These are phyloP conservation scores for Eremobia ochroleuca DNA, from an alignment of 2,888 invertebrate genomes.

Conservation along the genomic window DNA sequence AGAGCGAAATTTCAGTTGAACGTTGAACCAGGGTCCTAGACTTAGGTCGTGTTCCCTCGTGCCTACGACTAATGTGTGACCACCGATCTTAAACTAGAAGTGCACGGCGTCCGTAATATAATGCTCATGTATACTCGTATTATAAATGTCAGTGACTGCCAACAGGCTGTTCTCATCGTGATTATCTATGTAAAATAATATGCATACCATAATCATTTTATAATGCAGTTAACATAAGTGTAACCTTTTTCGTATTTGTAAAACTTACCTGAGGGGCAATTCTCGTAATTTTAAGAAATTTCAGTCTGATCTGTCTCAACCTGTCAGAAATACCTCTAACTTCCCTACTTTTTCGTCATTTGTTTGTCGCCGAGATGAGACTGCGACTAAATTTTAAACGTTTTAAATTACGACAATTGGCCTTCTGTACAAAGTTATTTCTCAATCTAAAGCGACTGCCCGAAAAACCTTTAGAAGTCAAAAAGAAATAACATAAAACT, in stretches of 20 bases:
- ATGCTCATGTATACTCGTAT: constrained; percentile 19
- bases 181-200: constrained; percentile 7
- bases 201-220: not conserved
- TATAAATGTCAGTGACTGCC: constrained; percentile 1
- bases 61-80: constrained; percentile 3
- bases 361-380: too few relatives aligned
- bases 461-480: constrained; percentile 31
- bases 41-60: not conserved
- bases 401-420: not conserved
- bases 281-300: not conserved
- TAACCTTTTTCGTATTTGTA: not conserved
- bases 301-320: not conserved
- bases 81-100: constrained; percentile 11
- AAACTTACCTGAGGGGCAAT: not conserved
- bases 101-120: constrained; percentile 12
- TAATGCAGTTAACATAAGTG: not conserved
- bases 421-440: not conserved
- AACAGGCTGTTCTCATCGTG: constrained; percentile 1
- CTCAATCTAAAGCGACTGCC: not conserved
- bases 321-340: too few relatives aligned
- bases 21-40: not conserved
- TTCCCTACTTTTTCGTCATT: too few relatives aligned
- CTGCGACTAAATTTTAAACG: too few relatives aligned
- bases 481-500: constrained; percentile 60
- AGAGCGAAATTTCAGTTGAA: not conserved